Evolutionary conservation across 2,113 vertebrate species (phyloP), one percentile per base, ranked within the genome.

Genomic region (Melanerpes aurifrons): DNA sequence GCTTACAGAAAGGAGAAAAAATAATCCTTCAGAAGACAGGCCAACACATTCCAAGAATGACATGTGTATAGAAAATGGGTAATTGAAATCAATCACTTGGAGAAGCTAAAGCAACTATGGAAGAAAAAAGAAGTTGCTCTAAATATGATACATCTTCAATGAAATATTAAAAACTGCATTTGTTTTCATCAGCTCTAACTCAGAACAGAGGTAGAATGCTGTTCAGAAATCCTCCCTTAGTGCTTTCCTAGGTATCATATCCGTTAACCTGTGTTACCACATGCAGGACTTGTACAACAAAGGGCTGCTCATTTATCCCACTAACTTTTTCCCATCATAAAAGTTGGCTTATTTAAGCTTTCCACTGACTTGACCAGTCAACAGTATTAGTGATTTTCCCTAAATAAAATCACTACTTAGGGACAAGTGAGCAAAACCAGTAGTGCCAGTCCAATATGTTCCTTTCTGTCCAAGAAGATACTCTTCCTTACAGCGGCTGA

Each of bases 1-100:
- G 73, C 68, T 90, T 87, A 57, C 24, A 82, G 89, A 95, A 73
- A 81, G 21, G 24, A 68, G 21, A 29, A 88, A 74, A 58, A 92
- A 48, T 50, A 71, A 48, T 64, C 22, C n/a, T 87, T 58, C 56
- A 76, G 22, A 75, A 76, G 15, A 94, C 13, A 73, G 31, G 37
- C 47, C 21, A 87, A 45, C 31, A 45, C 10, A 61, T 86, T 75
- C 37, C 78, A 88, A 54, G 24, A 43, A 58, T 14, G 14, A 15
- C 85, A 19, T 6, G 5, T 88, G 22, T 74, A 74, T 15, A 32
- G 43, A 48, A 88, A 91, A 88, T 2, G 2, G 40, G 59, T 61
- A 74, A 28, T 80, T 76, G 40, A 83, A 69, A 83, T 22, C 15
- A 81, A 69, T 3, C 5, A 68, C 19, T 68, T 10, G 0, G 24